Conservation (phyloP, 2,113 vertebrate species). For the Indicator indicator region DNA sequence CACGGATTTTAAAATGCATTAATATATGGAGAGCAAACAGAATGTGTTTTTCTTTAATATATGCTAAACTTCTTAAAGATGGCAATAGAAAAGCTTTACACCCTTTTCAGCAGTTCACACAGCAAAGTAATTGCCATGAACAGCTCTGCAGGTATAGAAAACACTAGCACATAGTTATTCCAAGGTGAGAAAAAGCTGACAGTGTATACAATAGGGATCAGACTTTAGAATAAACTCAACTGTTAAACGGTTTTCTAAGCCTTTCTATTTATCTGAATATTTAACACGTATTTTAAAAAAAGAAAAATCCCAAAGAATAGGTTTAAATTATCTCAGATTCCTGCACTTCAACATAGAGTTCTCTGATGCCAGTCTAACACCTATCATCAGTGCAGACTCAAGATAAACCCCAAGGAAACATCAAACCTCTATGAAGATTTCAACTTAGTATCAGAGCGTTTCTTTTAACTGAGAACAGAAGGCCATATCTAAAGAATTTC, state of each 20-base stretch:
- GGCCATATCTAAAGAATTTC: neutral
- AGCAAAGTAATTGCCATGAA: neutral
- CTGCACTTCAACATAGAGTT: neutral
- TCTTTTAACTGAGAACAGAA: neutral
- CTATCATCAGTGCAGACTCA: neutral
- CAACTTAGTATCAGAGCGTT: neutral
- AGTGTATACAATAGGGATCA: neutral
- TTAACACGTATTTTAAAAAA: neutral
- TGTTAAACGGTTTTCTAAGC: neutral
- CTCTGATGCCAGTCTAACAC: neutral
- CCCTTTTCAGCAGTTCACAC: neutral
- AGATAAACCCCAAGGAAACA: neutral
- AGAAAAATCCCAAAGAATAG: neutral
- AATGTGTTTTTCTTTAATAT: neutral
- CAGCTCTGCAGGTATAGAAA: neutral
- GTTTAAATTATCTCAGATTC: neutral
- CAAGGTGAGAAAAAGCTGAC: neutral
- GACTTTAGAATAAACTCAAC: neutral
- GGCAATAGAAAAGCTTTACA: neutral
- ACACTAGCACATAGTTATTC: neutral
- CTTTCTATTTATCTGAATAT: neutral
- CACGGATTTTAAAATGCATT: neutral
- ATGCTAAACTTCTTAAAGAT: neutral
- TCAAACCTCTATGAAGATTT: neutral
- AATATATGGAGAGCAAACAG: neutral